These are phyloP conservation scores for Pristionchus entomophagus DNA, from an alignment of 2,888 invertebrate genomes.

Conservation along the genomic window DNA sequence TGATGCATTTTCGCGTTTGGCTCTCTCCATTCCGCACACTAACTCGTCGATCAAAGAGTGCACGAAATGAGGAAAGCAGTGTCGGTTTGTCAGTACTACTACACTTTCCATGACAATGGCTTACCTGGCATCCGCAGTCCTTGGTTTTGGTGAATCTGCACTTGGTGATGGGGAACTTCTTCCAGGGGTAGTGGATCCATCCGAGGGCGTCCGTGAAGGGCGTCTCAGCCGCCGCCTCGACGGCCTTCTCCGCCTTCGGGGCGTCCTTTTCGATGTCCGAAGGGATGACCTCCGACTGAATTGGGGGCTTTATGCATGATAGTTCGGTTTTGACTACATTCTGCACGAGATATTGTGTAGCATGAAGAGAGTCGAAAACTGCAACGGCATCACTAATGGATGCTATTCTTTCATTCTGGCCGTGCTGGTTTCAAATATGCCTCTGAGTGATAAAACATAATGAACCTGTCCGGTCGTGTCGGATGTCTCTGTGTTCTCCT, in stretches of 20 bases:
- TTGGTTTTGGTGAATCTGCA: neutral
- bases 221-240: neutral
- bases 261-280: neutral
- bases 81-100: too few species aligned
- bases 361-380: too few species aligned
- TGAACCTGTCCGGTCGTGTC: constrained; percentile 3
- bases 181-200: constrained; percentile 43
- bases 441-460: neutral
- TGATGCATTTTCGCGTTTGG: too few species aligned
- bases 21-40: too few species aligned
- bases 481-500: constrained; percentile 12
- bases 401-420: neutral
- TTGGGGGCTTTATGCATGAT: too few species aligned
- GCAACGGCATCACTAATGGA: too few species aligned
- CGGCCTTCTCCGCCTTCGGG: neutral
- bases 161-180: constrained; percentile 28
- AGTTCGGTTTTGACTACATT: too few species aligned
- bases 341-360: too few species aligned
- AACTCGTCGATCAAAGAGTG: too few species aligned
- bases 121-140: constrained; percentile 34
- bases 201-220: neutral
- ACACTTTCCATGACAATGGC: too few species aligned
- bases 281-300: neutral
- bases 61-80: too few species aligned
- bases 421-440: neutral